These are phyloP conservation scores for Euclidia mi DNA, from an alignment of 2,888 invertebrate species.

Conservation along the genomic window DNA sequence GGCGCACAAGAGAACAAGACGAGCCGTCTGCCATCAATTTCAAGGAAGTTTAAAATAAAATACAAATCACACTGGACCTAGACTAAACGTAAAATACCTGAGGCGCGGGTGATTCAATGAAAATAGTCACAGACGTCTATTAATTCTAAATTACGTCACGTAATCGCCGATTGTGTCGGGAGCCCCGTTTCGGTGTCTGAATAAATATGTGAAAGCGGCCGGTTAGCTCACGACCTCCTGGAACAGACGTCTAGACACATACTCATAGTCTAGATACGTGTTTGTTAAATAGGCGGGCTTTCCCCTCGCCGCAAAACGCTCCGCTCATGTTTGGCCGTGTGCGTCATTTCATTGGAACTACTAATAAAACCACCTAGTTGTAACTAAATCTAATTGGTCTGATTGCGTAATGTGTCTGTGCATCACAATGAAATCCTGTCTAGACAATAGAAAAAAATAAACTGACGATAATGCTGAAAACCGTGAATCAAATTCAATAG, in stretches of 20 bases:
- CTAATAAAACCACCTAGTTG: slow-evolving; percentile 52
- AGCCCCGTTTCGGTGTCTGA: slow-evolving; percentile 71
- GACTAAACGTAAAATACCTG: slow-evolving; percentile 50
- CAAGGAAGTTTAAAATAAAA: slow-evolving; percentile 52
- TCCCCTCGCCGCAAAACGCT: slow-evolving; percentile 71
- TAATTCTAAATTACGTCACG: slow-evolving; percentile 78
- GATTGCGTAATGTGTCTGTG: slow-evolving; percentile 48
- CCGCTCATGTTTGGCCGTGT: slow-evolving; percentile 58
- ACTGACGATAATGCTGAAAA: slow-evolving; percentile 5
- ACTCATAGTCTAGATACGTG: slow-evolving; percentile 85
- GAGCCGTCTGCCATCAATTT: slow-evolving; percentile 46
- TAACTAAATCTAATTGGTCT: slow-evolving; percentile 44
- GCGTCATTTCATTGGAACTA: slow-evolving; percentile 59
- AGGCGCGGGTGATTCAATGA: slow-evolving; percentile 55
- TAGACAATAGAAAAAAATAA: slow-evolving; percentile 26
- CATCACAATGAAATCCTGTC: slow-evolving; percentile 38
- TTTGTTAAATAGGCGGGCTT: slow-evolving; percentile 78
- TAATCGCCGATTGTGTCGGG: slow-evolving; percentile 69
- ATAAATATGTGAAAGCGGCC: slow-evolving; percentile 82
- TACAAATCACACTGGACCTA: slow-evolving; percentile 40
- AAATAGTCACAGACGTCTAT: slow-evolving; percentile 64
- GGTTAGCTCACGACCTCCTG: slow-evolving; percentile 83
- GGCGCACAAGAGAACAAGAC: slow-evolving; percentile 29
- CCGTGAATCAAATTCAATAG: not conserved
- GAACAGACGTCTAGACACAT: slow-evolving; percentile 85